These are phyloP conservation scores for Leucoraja erinaceus DNA, from an alignment of 2,113 vertebrate species.

Conservation along the genomic window DNA sequence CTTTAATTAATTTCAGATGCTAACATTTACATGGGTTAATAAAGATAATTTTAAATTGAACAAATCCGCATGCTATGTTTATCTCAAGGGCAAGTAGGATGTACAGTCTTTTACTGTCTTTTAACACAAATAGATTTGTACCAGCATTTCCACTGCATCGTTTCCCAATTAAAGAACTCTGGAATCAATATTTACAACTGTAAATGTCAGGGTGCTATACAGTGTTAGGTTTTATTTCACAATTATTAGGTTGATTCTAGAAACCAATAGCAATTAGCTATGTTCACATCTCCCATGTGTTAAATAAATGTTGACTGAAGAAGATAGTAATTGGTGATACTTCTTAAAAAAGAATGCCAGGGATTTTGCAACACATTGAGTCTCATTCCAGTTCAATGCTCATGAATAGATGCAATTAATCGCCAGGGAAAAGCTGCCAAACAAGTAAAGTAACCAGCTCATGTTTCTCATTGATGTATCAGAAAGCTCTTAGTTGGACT, in stretches of 20 bases:
- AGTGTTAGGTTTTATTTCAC: neutral
- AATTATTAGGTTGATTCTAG: neutral
- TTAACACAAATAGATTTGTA: neutral
- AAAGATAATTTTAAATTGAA: neutral
- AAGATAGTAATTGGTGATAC: neutral
- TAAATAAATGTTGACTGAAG: neutral
- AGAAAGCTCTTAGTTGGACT: neutral
- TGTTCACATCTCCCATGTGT: neutral
- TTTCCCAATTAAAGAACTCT: neutral
- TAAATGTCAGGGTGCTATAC: neutral
- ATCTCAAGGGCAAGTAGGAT: neutral
- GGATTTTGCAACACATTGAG: neutral
- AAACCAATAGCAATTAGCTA: neutral
- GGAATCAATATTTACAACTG: neutral
- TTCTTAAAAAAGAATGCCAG: neutral
- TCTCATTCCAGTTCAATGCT: neutral
- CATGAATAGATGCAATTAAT: neutral
- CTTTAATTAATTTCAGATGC: neutral
- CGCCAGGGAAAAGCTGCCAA: neutral
- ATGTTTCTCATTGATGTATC: neutral
- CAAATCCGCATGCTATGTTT: neutral
- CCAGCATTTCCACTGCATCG: neutral
- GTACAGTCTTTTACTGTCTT: neutral
- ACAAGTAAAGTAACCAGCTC: neutral
- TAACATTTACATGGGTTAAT: neutral